Evolutionary conservation across 1,140 invertebrate genomes (phyloP), one percentile per base, ranked within the genome.

Genomic region (Nautilus pompilius): DNA sequence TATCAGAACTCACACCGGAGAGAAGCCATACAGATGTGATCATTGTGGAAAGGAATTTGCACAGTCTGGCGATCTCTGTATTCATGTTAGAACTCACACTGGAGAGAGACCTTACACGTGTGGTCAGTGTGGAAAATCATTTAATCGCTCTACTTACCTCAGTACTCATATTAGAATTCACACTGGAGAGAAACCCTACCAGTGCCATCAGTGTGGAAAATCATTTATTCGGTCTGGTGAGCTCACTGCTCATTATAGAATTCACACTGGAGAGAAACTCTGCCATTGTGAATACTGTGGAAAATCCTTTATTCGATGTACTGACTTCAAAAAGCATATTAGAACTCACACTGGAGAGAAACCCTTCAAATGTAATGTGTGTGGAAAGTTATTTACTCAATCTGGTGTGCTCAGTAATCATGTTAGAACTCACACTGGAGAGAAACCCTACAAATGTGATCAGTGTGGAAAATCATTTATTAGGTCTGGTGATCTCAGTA

Each of bases 381-480:
- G 65, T 49, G 60, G 65, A 4, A 62, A 66, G 46, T 10, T 33
- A n/a, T 66, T 66, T 28, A 34, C 60, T n/a, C 61, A 74, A n/a
- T 69, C 76, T 10, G 72, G 66, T 24, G 78, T 78, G 45, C 68
- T 82, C 10, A 58, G 53, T 29, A 51, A 45, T 20, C 66, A 68
- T 45, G 56, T 26, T 13, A 10, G 62, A 32, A 61, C 49, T 22
- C 66, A 68, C 34, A 60, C 92, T 0, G 93, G 93, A 5, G 94
- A 96, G 78, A 95, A 95, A 83, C 93, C 93, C 78, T 96, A 95
- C 82, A 89, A 86, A 0, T 96, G 94, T 75, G 75, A 82, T 5
- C 87, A 91, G 20, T 97, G 94, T 76, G 87, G 55, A 13, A 62
- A 62, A 45, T 58, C 41, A 46, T 66, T 46, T 48, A n/a, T n/a